phyloP scores from a whole-genome alignment of 2,113 vertebrate species.

The Nothocercus julius region DNA sequence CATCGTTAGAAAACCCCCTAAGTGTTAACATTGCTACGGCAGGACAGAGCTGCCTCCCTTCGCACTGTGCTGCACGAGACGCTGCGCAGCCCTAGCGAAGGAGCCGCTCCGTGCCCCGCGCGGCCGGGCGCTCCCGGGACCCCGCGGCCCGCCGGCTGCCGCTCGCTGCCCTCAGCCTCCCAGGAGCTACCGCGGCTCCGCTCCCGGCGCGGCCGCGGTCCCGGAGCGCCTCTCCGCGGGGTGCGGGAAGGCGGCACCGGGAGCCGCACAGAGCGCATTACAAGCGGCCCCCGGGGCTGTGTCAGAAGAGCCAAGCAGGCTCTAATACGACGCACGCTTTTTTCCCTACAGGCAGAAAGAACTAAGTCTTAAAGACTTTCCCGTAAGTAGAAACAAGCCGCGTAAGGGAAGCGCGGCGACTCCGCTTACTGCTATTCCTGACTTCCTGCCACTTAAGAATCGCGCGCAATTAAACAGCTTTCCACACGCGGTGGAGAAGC shows the following conservation, averaged over 20 bases:
- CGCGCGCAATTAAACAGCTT: constrained; percentile 11
- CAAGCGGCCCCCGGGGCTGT: neutral
- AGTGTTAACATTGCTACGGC: neutral
- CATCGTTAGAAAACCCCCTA: neutral
- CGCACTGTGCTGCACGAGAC: neutral
- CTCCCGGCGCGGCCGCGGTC: too few relatives aligned
- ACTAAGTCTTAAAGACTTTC: neutral
- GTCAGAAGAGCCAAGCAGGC: neutral
- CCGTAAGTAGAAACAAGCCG: neutral
- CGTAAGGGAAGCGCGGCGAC: neutral
- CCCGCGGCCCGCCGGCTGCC: too few relatives aligned
- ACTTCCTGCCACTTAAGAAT: neutral
- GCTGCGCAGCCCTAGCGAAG: too few relatives aligned
- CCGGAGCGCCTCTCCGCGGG: too few relatives aligned
- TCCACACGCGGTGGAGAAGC: neutral
- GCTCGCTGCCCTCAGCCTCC: too few relatives aligned
- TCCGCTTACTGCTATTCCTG: neutral
- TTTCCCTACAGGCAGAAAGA: neutral
- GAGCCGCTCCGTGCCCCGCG: too few relatives aligned
- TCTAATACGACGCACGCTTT: neutral
- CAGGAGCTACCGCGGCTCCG: too few relatives aligned
- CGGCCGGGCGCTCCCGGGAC: too few relatives aligned
- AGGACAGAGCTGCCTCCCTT: neutral
- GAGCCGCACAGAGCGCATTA: neutral
- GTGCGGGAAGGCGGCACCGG: too few relatives aligned